Evolutionary conservation across 2,888 invertebrate species (phyloP).

Genomic region (Gymnosoma rotundatum): DNA sequence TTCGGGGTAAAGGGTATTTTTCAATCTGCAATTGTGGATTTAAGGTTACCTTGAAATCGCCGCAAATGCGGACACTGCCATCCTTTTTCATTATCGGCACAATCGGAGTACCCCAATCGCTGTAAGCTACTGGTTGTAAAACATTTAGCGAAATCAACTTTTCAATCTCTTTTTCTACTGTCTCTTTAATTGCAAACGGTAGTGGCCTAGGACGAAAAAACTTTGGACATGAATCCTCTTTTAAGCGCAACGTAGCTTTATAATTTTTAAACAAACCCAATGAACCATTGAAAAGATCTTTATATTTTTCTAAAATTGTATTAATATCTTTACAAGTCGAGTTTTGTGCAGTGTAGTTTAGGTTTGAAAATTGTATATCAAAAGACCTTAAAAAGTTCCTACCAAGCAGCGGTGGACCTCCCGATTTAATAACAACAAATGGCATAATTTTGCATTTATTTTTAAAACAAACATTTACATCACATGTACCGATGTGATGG

Average conservation of each 20-base stretch:
- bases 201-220: constrained; percentile 33
- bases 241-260: constrained; percentile 33
- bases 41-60: constrained; percentile 70
- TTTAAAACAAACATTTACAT: constrained; percentile 10
- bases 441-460: constrained; percentile 18
- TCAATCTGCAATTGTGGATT: constrained; percentile 73
- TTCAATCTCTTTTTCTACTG: constrained; percentile 40
- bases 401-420: constrained; percentile 10
- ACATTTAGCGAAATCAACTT: constrained; percentile 23
- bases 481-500: constrained; percentile 14
- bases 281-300: constrained; percentile 18
- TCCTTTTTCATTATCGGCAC: constrained; percentile 75
- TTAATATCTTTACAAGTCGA: neutral
- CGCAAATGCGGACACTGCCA: constrained; percentile 60
- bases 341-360: constrained; percentile 1
- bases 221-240: constrained; percentile 2
- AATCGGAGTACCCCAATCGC: constrained; percentile 77
- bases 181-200: constrained; percentile 47
- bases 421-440: constrained; percentile 29
- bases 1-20: constrained; percentile 73
- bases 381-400: constrained; percentile 31
- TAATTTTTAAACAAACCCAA: constrained; percentile 65
- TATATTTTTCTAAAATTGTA: constrained; percentile 15
- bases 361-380: too few relatives aligned
- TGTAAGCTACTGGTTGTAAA: constrained; percentile 59